Conservation (phyloP, 2,113 vertebrate genomes). For the Nansenia antarctica region DNA sequence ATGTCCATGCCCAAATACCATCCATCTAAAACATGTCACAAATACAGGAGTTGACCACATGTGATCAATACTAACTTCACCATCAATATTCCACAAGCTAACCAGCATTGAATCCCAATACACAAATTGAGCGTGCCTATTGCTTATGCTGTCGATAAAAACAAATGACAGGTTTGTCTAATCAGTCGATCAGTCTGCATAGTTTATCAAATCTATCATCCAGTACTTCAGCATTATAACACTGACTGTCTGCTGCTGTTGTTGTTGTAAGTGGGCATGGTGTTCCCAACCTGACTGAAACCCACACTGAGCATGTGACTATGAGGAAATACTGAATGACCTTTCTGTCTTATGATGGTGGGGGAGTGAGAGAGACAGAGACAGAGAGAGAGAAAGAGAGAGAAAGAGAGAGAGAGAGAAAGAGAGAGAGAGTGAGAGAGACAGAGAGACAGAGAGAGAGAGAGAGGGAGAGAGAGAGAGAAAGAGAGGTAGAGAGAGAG, state of each 20-base stretch:
- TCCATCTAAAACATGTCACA: background rate
- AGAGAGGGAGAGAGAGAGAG: background rate
- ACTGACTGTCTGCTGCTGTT: background rate
- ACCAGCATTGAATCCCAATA: background rate
- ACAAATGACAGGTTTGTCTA: background rate
- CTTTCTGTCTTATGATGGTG: background rate
- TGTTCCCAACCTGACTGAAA: background rate
- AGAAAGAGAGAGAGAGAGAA: too few relatives aligned
- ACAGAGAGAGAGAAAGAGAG: background rate
- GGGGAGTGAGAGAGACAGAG: background rate
- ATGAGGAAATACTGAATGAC: background rate
- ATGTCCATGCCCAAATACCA: background rate
- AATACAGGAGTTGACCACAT: conserved; percentile 8
- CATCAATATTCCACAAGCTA: background rate
- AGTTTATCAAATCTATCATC: background rate
- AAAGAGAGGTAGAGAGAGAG: background rate
- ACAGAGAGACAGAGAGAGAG: too few relatives aligned
- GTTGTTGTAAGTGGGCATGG: background rate
- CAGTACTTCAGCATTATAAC: too few relatives aligned
- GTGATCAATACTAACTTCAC: conserved; percentile 42
- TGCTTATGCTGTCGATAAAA: background rate
- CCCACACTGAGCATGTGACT: background rate
- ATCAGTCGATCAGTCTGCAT: background rate
- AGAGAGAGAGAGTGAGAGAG: too few relatives aligned
- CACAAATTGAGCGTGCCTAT: background rate